These are phyloP conservation scores for Pelosia muscerda DNA, from an alignment of 2,888 invertebrate genomes.

Conservation along the genomic window DNA sequence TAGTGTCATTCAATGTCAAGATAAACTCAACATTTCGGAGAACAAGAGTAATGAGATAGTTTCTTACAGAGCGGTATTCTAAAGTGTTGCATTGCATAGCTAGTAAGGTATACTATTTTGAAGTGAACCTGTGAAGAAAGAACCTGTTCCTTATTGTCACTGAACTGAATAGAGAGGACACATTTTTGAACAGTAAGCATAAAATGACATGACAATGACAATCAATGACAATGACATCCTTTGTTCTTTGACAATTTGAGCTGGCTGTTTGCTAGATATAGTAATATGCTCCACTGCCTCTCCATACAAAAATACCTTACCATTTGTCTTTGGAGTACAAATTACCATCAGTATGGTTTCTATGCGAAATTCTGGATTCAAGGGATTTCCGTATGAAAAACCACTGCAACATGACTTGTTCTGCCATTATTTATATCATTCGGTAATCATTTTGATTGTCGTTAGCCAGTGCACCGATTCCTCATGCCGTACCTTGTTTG, in stretches of 20 bases:
- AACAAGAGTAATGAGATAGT: constrained; percentile 20
- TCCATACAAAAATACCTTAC: no score
- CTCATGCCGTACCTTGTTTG: background rate
- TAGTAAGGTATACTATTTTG: background rate
- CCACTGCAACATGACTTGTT: no score
- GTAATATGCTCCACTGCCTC: background rate
- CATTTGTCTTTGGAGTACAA: no score
- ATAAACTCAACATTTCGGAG: constrained; percentile 46
- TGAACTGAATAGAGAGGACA: background rate
- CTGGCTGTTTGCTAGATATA: background rate
- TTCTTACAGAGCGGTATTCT: background rate
- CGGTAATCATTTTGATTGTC: background rate
- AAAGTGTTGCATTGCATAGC: background rate
- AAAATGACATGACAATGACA: no score
- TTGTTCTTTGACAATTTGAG: no score
- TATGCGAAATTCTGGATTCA: no score
- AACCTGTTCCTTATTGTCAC: background rate
- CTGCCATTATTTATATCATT: no score
- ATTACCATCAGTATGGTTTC: no score
- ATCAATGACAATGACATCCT: background rate
- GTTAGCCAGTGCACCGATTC: background rate
- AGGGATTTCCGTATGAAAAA: no score
- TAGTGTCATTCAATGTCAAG: constrained; percentile 59
- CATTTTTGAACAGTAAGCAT: background rate
- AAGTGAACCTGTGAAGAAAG: background rate